A percentile compares a stretch with the other conserved stretches of the same genome.
Evolutionary conservation across 1,140 invertebrate species (phyloP).

Genomic region (Druon quercuslanigerum): DNA sequence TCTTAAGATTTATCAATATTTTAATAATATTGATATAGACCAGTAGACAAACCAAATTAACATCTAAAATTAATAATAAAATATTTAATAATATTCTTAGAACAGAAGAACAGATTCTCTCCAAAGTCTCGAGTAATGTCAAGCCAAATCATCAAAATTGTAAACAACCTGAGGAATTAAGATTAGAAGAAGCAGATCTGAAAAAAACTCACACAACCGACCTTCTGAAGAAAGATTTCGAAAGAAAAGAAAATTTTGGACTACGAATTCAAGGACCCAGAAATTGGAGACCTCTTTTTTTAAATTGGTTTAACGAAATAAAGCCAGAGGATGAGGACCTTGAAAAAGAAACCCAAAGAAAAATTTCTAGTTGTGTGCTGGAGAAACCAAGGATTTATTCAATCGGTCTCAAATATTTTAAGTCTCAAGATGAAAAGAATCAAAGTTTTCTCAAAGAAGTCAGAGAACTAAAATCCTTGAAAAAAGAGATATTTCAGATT

Average conservation of each 20-base stretch:
- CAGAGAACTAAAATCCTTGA: background rate
- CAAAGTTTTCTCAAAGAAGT: background rate
- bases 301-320: background rate
- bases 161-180: too few species aligned
- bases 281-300: background rate
- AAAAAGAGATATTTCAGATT: background rate
- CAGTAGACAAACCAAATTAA: too few species aligned
- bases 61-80: too few species aligned
- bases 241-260: background rate
- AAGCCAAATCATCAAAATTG: too few species aligned
- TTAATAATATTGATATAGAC: too few species aligned
- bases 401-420: constrained; percentile 42
- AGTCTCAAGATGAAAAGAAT: background rate
- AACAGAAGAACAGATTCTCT: too few species aligned
- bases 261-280: background rate
- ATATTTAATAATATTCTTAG: too few species aligned
- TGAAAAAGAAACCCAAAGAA: constrained; percentile 1
- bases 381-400: constrained; percentile 46
- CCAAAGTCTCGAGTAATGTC: too few species aligned
- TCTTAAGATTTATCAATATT: too few species aligned
- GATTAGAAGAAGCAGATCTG: too few species aligned
- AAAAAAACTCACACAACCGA: background rate
- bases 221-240: background rate
- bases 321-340: background rate
- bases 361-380: background rate